phyloP scores from a whole-genome alignment of 1,140 invertebrate species.

The Pseudomyrmex dendroicus region DNA sequence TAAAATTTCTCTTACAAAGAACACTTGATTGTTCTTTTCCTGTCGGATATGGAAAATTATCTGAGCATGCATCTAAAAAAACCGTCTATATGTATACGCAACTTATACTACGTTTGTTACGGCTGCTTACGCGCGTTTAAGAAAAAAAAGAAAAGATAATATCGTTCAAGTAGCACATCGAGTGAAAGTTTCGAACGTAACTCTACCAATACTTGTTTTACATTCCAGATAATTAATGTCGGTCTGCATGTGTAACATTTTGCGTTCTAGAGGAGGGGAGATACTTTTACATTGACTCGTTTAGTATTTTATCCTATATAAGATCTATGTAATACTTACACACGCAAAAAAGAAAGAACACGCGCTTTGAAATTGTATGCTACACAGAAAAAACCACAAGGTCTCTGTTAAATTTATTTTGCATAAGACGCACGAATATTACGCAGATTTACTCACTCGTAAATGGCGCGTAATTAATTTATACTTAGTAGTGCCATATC shows the following conservation, averaged over 20 bases:
- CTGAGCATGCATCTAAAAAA: not conserved
- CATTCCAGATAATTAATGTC: conserved; percentile 73
- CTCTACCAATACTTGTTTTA: conserved; percentile 73
- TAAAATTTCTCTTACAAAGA: not conserved
- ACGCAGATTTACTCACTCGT: too few species aligned
- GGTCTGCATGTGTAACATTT: conserved; percentile 65
- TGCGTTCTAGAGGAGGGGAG: not conserved
- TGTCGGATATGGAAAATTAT: conserved; percentile 3
- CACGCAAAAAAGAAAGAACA: not conserved
- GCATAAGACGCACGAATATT: too few species aligned
- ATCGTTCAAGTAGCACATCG: conserved; percentile 76
- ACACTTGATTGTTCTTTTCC: not conserved
- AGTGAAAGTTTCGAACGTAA: conserved; percentile 78
- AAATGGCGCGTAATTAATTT: too few species aligned
- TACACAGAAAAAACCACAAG: not conserved
- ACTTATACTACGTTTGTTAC: conserved; percentile 49
- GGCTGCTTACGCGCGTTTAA: conserved; percentile 57
- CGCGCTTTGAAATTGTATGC: too few species aligned
- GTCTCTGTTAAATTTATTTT: too few species aligned
- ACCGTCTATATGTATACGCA: not conserved
- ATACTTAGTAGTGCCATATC: too few species aligned
- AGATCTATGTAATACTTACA: not conserved
- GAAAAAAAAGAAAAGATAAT: conserved; percentile 63
- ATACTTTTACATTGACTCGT: conserved; percentile 8
- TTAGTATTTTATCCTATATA: not conserved